Conservation (phyloP, 2,888 invertebrate species). For the Chrysomela aeneicollis region DNA sequence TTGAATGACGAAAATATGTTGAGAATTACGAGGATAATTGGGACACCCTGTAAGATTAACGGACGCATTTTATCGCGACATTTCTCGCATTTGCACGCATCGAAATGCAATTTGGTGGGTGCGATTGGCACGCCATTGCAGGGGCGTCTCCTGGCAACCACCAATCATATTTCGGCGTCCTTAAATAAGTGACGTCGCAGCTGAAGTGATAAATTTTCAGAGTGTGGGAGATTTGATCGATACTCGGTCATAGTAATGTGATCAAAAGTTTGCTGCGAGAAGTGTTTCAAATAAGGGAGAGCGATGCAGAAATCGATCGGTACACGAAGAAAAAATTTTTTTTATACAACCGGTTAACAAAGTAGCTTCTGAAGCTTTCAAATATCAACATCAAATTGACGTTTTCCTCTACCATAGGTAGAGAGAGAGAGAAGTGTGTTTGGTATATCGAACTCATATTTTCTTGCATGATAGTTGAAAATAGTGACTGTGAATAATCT, state of each 20-base stretch:
- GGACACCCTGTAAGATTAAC: not conserved
- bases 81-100: not conserved
- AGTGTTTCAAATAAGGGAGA: not conserved
- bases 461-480: no score
- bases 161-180: conserved; percentile 59
- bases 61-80: conserved; percentile 9
- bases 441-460: no score
- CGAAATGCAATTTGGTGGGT: not conserved
- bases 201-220: conserved; percentile 49
- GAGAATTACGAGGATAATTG: not conserved
- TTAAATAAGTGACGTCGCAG: conserved; percentile 57
- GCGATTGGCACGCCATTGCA: conserved; percentile 54
- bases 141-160: conserved; percentile 61
- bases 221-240: conserved; percentile 54
- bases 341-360: no score
- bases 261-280: not conserved
- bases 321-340: no score
- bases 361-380: no score
- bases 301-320: no score
- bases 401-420: no score
- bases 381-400: no score
- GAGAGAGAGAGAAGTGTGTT: no score
- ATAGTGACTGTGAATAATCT: no score
- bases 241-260: conserved; percentile 31
- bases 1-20: no score